A percentile compares a stretch with the other conserved stretches of the same genome.
Evolutionary conservation across 2,797 vertebrate genomes (phyloP).

Genomic region (Sphaeramia orbicularis): DNA sequence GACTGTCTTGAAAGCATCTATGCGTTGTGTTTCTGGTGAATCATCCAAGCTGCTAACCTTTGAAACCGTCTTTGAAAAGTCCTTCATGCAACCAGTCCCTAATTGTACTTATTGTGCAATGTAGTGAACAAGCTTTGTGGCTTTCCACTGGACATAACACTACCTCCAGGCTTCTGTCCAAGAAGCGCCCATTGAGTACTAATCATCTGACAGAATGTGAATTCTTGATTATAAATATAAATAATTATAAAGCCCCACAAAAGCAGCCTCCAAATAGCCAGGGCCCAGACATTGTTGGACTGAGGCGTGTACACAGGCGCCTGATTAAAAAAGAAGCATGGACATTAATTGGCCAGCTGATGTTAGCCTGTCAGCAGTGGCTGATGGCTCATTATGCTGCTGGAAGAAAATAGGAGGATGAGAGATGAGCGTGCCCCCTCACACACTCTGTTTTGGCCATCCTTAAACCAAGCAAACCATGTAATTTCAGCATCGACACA

Average conservation of each 20-base stretch:
- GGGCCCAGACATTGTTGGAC: constrained; percentile 68
- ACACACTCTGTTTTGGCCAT: constrained; percentile 57
- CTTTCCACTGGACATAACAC: constrained; percentile 53
- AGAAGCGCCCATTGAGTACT: constrained; percentile 62
- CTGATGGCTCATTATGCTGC: constrained; percentile 77
- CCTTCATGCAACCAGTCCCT: constrained; percentile 36
- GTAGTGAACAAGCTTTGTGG: constrained; percentile 52
- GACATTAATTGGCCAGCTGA: constrained; percentile 80
- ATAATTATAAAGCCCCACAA: constrained; percentile 61
- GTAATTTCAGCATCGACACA: constrained; percentile 71
- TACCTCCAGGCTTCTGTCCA: constrained; percentile 73
- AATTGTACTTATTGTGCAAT: constrained; percentile 65
- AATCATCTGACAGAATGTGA: constrained; percentile 72
- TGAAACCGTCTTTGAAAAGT: constrained; percentile 42
- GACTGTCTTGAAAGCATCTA: constrained; percentile 54
- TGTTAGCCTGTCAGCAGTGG: constrained; percentile 78
- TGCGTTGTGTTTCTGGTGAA: constrained; percentile 38
- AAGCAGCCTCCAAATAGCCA: constrained; percentile 58
- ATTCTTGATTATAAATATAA: constrained; percentile 72
- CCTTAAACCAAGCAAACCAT: constrained; percentile 63
- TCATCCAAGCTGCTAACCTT: constrained; percentile 40
- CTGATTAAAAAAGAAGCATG: constrained; percentile 80
- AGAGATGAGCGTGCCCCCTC: constrained; percentile 59
- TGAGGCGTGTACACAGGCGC: constrained; percentile 69
- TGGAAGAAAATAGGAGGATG: constrained; percentile 65